Evolutionary conservation across 1,140 invertebrate species (phyloP).

Genomic region (Drosophila trapezifrons): DNA sequence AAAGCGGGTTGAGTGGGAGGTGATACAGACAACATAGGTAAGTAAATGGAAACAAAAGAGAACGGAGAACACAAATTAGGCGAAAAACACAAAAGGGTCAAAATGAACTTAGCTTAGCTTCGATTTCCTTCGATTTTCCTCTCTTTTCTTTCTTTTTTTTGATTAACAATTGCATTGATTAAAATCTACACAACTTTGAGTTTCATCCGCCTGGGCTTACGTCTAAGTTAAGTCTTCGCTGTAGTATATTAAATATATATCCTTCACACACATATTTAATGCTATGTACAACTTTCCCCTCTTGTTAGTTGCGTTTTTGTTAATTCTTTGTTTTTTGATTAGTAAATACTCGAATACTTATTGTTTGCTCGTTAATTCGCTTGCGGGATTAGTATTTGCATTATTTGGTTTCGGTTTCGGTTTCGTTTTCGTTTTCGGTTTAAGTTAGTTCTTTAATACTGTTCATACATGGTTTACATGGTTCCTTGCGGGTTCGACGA

Average conservation of each 20-base stretch:
- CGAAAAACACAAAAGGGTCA: not conserved
- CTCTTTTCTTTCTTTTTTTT: conserved; percentile 3
- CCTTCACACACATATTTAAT: conserved; percentile 34
- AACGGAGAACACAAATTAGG: conserved; percentile 24
- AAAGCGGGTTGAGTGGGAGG: conserved; percentile 22
- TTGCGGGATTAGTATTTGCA: conserved; percentile 8
- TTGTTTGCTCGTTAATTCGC: conserved; percentile 23
- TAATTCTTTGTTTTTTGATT: conserved; percentile 24
- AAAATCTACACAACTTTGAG: conserved; percentile 78
- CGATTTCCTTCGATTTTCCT: not conserved
- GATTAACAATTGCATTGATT: conserved; percentile 22
- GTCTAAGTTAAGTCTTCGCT: conserved; percentile 71
- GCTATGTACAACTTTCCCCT: conserved; percentile 61
- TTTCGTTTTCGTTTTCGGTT: conserved; percentile 17
- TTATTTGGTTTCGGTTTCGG: too few relatives aligned
- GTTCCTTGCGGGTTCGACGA: conserved; percentile 8
- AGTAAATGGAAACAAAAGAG: conserved; percentile 23
- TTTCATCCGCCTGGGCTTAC: conserved; percentile 63
- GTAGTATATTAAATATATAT: conserved; percentile 42
- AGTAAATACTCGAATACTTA: conserved; percentile 61
- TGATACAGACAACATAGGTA: conserved; percentile 1
- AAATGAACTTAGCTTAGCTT: conserved; percentile 33
- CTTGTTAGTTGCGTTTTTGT: conserved; percentile 1
- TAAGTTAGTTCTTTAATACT: conserved; percentile 62
- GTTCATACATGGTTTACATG: conserved; percentile 44